Evolutionary conservation across 2,888 invertebrate genomes (phyloP).

Genomic region (Cephus runcator): DNA sequence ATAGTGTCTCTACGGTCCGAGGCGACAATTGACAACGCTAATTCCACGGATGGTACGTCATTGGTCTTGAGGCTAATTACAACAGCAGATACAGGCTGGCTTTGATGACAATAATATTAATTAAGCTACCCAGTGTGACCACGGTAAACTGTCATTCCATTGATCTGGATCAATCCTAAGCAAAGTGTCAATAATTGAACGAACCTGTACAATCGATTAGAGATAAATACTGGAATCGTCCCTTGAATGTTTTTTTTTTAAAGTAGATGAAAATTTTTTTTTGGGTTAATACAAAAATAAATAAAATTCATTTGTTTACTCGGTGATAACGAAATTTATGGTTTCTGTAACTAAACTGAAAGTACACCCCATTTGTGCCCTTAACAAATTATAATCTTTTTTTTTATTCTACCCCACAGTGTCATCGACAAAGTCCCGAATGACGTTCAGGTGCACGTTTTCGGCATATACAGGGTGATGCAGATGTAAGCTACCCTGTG

Average conservation of each 20-base stretch:
- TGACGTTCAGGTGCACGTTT: constrained; percentile 20
- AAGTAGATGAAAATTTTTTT: neutral
- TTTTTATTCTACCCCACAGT: neutral
- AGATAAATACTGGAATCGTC: neutral
- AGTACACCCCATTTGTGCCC: neutral
- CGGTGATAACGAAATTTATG: too few relatives aligned
- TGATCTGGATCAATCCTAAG: neutral
- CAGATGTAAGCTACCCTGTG: constrained; percentile 25
- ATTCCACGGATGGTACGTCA: neutral
- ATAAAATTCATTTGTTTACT: too few relatives aligned
- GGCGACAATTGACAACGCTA: neutral
- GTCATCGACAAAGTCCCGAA: neutral
- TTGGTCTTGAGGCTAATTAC: neutral
- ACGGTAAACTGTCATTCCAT: neutral
- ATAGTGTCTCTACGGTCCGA: neutral
- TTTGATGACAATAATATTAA: neutral
- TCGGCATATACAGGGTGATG: constrained; percentile 3
- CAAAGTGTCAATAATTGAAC: neutral
- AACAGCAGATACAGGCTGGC: neutral
- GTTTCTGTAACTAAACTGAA: neutral
- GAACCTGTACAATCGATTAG: neutral
- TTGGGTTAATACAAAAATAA: too few relatives aligned
- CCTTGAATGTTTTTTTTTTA: neutral
- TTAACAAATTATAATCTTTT: neutral
- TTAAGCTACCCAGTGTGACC: neutral